Conservation (phyloP, 2,888 invertebrate species). For the Pyrochroa serraticornis region DNA sequence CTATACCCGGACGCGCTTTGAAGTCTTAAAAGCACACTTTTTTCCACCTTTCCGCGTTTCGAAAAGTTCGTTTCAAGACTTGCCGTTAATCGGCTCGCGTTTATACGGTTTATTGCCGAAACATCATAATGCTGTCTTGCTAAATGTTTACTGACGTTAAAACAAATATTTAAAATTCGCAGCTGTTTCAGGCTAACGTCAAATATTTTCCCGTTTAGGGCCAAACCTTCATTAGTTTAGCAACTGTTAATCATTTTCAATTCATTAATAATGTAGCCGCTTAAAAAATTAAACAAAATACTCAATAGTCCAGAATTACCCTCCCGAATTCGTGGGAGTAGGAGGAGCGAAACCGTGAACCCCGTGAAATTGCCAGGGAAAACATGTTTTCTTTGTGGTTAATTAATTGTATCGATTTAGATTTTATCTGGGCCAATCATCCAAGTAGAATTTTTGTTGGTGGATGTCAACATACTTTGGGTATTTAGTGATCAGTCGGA, state of each 20-base stretch:
- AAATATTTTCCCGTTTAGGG: conserved; percentile 22
- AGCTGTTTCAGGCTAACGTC: conserved; percentile 16
- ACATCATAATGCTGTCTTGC: conserved; percentile 23
- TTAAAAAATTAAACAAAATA: conserved; percentile 4
- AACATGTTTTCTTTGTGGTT: too few relatives aligned
- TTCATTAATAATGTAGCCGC: conserved; percentile 20
- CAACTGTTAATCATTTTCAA: conserved; percentile 24
- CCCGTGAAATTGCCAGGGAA: too few relatives aligned
- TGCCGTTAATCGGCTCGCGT: conserved; percentile 1
- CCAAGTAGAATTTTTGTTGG: background rate
- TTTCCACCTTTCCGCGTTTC: background rate
- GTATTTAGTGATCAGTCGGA: conserved; percentile 7
- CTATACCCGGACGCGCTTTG: conserved; percentile 7
- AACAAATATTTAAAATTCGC: conserved; percentile 24
- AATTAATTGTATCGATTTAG: background rate
- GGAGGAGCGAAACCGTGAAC: too few relatives aligned
- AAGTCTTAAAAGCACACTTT: conserved; percentile 2
- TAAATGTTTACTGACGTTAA: conserved; percentile 17
- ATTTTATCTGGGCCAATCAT: background rate
- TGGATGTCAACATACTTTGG: conserved; percentile 2
- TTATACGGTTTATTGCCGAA: conserved; percentile 12
- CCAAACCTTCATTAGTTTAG: conserved; percentile 16
- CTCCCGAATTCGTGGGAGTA: too few relatives aligned
- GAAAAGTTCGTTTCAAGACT: background rate
- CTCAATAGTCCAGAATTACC: too few relatives aligned